Base-by-base conservation (phyloP, 2,113 vertebrate species). In the Thamnophis sirtalis region DNA sequence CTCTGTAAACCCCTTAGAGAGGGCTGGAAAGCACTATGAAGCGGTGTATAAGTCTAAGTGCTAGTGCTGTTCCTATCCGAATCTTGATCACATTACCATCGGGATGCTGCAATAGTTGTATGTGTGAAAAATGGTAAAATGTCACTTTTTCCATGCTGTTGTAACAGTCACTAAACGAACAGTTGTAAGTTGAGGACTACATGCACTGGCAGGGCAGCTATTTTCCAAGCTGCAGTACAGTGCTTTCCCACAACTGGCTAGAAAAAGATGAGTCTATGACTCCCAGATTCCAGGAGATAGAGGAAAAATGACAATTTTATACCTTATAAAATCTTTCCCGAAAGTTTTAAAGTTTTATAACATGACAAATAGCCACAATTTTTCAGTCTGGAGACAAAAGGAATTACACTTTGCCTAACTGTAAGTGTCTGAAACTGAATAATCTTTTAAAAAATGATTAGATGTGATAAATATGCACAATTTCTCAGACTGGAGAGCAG, bases 151-250 rank as follows among this genome's bases (percentile, higher is more conserved):
- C 60, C 28, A 13, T 68, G 28, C 56, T 24, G 21, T 58, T 58
- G 56, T 58, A 58, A 8, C 21, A 58, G 56, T 58, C 56, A 58
- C 56, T 58, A 58, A 58, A 58, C 56, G 3, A 58, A 24, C 22
- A 58, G 22, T 58, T 58, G 56, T 58, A 58, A 58, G 22, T 58
- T 58, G 56, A 58, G 56, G 22, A 58, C 56, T 24, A 9, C 22
- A 22, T 24, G 21, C 22, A 24, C 22, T 58, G 22, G 92, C 88
- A 93, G 95, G 92, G 89, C 86, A 92, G 53, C 89, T 95, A n/a
- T 92, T 96, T 95, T 90, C 93, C 88, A 91, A 93, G 54, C 92
- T 60, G 43, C 68, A 80, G 68, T 80, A 8, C 49, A 68, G 2
- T 5, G 0, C 19, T 4, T 86, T 91, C 63, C 88, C 84, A 13